phyloP scores from a whole-genome alignment of 2,113 vertebrate genomes.

The Pachycephala philippinensis region DNA sequence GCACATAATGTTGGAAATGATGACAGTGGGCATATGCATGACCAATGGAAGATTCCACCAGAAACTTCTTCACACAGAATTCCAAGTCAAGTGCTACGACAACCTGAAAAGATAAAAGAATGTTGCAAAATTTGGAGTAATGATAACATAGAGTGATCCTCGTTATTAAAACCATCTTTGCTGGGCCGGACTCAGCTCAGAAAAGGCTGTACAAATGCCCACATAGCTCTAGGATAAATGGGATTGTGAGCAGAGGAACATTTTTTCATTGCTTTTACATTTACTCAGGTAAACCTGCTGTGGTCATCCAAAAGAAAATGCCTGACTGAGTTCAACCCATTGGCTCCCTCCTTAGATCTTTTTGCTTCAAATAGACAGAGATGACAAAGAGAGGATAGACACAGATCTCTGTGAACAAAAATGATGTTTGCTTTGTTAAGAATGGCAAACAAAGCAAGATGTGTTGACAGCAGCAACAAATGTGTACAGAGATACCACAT shows the following conservation, averaged over 20 bases:
- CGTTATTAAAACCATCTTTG: neutral
- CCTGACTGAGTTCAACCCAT: neutral
- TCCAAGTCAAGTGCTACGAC: neutral
- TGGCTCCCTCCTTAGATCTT: neutral
- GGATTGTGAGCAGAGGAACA: neutral
- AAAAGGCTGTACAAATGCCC: neutral
- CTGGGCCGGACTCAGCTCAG: neutral
- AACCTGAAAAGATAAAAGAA: neutral
- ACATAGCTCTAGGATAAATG: neutral
- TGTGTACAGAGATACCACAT: neutral
- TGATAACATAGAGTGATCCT: neutral
- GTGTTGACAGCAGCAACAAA: neutral
- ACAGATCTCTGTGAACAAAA: neutral
- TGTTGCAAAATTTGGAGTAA: neutral
- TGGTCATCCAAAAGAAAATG: neutral
- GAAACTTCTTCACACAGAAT: neutral
- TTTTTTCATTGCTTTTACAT: neutral
- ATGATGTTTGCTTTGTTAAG: neutral
- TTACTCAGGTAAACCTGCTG: neutral
- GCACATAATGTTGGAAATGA: neutral
- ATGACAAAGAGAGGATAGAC: neutral
- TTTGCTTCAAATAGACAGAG: neutral
- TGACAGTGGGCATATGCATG: accelerated
- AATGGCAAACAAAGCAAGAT: neutral
- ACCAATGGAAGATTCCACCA: neutral